phyloP scores from a whole-genome alignment of 2,888 invertebrate species.

The Troides aeacus region DNA sequence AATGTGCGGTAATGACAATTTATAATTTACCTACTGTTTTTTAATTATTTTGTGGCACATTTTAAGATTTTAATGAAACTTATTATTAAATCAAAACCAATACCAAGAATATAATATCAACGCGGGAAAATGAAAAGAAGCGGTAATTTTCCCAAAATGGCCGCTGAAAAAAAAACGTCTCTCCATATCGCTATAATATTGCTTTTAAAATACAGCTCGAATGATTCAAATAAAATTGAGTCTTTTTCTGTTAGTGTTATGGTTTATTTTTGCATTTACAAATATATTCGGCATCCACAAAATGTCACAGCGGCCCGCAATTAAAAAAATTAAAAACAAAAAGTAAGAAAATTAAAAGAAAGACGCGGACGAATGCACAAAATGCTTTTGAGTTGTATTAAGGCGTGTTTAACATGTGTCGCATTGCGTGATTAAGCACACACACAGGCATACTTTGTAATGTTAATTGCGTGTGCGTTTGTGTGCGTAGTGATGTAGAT shows the following conservation, averaged over 20 bases:
- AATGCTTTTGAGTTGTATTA: constrained; percentile 50
- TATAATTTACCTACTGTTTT: too few species aligned
- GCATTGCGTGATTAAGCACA: constrained; percentile 47
- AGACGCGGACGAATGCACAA: constrained; percentile 30
- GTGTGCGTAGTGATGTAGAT: constrained; percentile 31
- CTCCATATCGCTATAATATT: constrained; percentile 37
- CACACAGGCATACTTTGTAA: constrained; percentile 36
- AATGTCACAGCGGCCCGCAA: constrained; percentile 40
- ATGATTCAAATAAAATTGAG: neutral
- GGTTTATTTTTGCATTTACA: constrained; percentile 7
- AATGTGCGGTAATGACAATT: too few species aligned
- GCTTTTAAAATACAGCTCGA: constrained; percentile 23
- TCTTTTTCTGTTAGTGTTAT: neutral
- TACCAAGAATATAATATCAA: constrained; percentile 43
- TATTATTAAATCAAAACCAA: constrained; percentile 29
- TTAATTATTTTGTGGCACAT: too few species aligned
- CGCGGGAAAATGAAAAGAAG: constrained; percentile 37
- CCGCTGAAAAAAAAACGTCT: constrained; percentile 37
- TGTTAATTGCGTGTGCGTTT: constrained; percentile 40
- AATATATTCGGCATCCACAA: constrained; percentile 35
- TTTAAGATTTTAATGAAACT: too few species aligned
- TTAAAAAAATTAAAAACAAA: constrained; percentile 48
- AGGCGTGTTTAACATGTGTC: constrained; percentile 51
- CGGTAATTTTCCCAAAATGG: constrained; percentile 48
- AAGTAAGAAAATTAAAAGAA: constrained; percentile 35